A percentile compares a stretch with the other conserved stretches of the same genome.
These are phyloP conservation scores for Venusia cambrica DNA, from an alignment of 2,888 invertebrate species.

Conservation along the genomic window DNA sequence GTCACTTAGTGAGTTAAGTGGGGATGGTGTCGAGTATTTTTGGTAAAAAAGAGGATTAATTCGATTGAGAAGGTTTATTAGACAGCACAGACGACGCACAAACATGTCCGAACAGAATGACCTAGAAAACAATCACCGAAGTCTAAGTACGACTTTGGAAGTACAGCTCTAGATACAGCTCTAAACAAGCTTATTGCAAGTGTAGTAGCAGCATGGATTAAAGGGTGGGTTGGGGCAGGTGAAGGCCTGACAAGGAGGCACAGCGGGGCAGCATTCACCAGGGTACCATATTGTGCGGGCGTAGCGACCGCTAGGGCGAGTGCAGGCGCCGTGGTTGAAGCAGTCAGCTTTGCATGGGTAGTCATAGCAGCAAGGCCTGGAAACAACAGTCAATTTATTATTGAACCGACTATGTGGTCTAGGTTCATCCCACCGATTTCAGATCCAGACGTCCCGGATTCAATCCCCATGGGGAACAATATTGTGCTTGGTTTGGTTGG, in stretches of 20 bases:
- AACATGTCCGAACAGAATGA: constrained; percentile 52
- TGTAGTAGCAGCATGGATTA: constrained; percentile 67
- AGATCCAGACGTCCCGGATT: no score
- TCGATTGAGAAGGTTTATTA: constrained; percentile 6
- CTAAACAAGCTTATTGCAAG: constrained; percentile 65
- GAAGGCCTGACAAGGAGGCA: constrained; percentile 69
- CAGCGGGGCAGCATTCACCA: constrained; percentile 62
- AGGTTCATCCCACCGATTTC: no score
- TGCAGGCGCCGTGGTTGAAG: constrained; percentile 69
- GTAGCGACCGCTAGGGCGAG: constrained; percentile 68
- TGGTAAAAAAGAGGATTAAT: neutral
- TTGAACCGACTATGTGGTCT: no score
- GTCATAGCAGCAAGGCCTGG: constrained; percentile 72
- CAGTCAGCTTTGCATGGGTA: constrained; percentile 73
- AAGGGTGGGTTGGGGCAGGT: constrained; percentile 70
- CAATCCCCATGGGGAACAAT: no score
- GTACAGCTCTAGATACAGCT: no score
- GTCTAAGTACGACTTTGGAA: no score
- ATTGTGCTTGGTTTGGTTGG: no score
- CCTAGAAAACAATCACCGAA: neutral
- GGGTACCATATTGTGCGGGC: constrained; percentile 70
- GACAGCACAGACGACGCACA: constrained; percentile 34
- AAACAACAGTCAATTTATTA: constrained; percentile 9
- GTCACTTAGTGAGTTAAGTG: no score
- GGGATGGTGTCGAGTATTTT: no score